Base-by-base conservation (phyloP, 2,113 vertebrate species). In the Galemys pyrenaicus region DNA sequence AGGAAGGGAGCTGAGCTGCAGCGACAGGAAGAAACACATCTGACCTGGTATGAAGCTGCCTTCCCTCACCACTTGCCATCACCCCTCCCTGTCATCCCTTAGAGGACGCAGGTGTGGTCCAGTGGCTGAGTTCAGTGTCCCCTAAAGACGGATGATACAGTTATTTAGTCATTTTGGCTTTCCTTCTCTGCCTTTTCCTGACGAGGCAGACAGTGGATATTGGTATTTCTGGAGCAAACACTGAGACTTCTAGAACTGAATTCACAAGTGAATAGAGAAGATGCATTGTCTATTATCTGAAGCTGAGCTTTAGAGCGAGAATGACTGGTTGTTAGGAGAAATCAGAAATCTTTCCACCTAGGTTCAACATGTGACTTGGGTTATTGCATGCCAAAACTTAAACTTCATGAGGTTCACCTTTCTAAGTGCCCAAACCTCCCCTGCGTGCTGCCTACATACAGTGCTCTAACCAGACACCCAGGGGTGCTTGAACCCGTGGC, bases 191-290 rank as follows among this genome's bases (percentile, higher is more conserved):
- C 64, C 79, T 60, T 54, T 65, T n/a, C 44, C 62, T 78, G 9
- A 75, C 28, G 19, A 88, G 32, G 39, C 60, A 37, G 70, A 90
- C 79, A 70, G 28, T 49, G 74, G 28, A 56, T 74, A 13, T 22
- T 81, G 15, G 56, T n/a, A 67, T 85, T 91, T 92, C 7, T 32
- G 46, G 22, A 68, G 19, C 60, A 90, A 67, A 56, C 24, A 24
- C 64, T 88, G 88, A 87, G 13, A 35, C 67, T 56, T 86, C 81
- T 74, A 56, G 85, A 88, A 85, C 74, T n/a, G 56, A 70, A 93
- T 51, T 64, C 32, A 62, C 41, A 46, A 5, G 62, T 58, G 10
- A 8, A 6, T 0, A 11, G 49, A 64, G 68, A 22, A 81, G 77
- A 93, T 41, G 68, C 28, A 24, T 10, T 2, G 17, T 81, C 85